Evolutionary conservation across 2,888 invertebrate genomes (phyloP), one percentile per base, ranked within the genome.

Genomic region (Hypercompe scribonia): DNA sequence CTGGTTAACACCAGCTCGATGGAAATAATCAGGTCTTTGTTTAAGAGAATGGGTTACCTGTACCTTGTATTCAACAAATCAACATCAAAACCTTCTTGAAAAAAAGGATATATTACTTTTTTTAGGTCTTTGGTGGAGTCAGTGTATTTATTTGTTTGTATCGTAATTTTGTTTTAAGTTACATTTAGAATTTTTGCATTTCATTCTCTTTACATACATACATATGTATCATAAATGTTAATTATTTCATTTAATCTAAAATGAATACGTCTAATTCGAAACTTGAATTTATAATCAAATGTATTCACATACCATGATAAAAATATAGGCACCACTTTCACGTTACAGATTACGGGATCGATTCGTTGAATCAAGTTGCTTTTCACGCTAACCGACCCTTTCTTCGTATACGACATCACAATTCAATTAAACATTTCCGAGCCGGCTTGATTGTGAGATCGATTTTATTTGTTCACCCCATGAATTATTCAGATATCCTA

Each of bases 361-460:
- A 72, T 75, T 78, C 72, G 67, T 66, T 66, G 67, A 71, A 68
- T 69, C 71, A 74, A 78, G 70, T 69, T 87, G 87, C 87, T 88
- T 88, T 88, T 88, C 87, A 84, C 87, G 84, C 87, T 81, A 81
- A 81, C 86, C 83, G 84, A 88, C 87, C 89, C 86, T 86, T 89
- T 88, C 88, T 86, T 87, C 88, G 85, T 86, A 84, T 84, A 86
- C 86, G 86, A 89, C 88, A 90, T 89, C 89, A 90, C 87, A 89
- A 90, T 90, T 91, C 90, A 90, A 91, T 91, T 90, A 90, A 90
- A 89, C 86, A 89, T 86, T 86, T 85, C 82, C 85, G 85, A 84
- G 84, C 82, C 80, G 82, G 86, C 85, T 88, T 89, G 88, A 90
- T 91, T 89, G 87, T 87, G 86, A 86, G 84, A 86, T 89, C 88